Base-by-base conservation (phyloP, 2,113 vertebrate genomes). In the Ammodytes dubius region DNA sequence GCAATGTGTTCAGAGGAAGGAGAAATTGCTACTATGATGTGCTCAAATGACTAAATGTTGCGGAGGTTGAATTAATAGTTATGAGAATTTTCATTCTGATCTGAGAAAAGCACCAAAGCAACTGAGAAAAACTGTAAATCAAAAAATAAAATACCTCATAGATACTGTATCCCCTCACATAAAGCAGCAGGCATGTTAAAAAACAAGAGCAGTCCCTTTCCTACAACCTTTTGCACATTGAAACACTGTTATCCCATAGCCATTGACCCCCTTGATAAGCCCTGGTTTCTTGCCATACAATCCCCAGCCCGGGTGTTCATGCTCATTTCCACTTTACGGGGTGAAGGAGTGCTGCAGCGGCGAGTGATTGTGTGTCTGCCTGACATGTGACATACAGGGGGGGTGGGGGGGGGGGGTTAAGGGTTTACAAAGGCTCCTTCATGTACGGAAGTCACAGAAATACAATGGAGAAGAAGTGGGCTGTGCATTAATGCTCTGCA, bases 401-500 rank as follows among this genome's bases (percentile, higher is more conserved):
- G 27, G 27, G 27, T 1, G 27, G 27, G 27, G 27, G 27, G 27
- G 27, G 27, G 42, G 79, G 90, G 89, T 91, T 83, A 88, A 88
- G 64, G 79, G 87, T 77, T 89, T 86, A 93, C 90, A 92, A 92
- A 79, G 84, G 91, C 75, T 78, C 84, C 81, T 81, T 85, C 89
- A 70, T 93, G 91, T 92, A 87, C 81, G 83, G 74, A 84, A 87
- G 87, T 88, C 87, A 89, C 81, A 75, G 73, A 81, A 82, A 89
- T 74, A 85, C 39, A 90, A 86, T 77, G 75, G 81, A 70, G 57
- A 27, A 81, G 71, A 81, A 85, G 74, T 84, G 66, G 78, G 77
- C 81, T 86, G 7, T 14, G 84, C 81, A 90, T 93, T 90, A 89
- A 95, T 94, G 87, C 91, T 61, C 40, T 1, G 90, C 90, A 92